Evolutionary conservation across 2,797 vertebrate genomes (phyloP).

Genomic region (Dipus sagitta): DNA sequence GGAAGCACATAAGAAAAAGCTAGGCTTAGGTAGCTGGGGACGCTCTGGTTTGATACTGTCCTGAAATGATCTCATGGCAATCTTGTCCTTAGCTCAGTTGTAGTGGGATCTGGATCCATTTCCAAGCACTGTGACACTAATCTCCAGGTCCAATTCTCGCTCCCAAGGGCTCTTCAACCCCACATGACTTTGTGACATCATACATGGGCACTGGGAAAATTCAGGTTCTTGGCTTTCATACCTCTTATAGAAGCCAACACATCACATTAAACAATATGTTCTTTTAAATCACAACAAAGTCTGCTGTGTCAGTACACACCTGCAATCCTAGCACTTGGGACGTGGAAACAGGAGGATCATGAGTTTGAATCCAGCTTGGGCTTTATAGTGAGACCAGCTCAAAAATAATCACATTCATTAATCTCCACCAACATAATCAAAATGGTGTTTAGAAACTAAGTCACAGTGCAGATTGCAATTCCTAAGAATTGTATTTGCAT

Average conservation of each 20-base stretch:
- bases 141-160: background rate
- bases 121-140: background rate
- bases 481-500: background rate
- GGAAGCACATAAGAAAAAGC: background rate
- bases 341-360: too few species aligned
- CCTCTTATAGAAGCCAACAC: conserved; percentile 19
- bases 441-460: background rate
- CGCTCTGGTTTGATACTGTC: background rate
- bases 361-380: too few species aligned
- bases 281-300: background rate
- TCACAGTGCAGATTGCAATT: background rate
- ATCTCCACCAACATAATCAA: background rate
- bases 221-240: background rate
- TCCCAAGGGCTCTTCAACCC: background rate
- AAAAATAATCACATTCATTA: background rate
- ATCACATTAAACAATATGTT: background rate
- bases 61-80: background rate
- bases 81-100: background rate
- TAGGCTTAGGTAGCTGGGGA: background rate
- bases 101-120: background rate
- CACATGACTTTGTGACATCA: background rate
- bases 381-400: too few species aligned
- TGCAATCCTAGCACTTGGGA: too few species aligned
- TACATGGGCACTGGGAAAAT: background rate
- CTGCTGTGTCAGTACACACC: background rate